Conservation (phyloP, 2,113 vertebrate species). For the Diadophis punctatus region DNA sequence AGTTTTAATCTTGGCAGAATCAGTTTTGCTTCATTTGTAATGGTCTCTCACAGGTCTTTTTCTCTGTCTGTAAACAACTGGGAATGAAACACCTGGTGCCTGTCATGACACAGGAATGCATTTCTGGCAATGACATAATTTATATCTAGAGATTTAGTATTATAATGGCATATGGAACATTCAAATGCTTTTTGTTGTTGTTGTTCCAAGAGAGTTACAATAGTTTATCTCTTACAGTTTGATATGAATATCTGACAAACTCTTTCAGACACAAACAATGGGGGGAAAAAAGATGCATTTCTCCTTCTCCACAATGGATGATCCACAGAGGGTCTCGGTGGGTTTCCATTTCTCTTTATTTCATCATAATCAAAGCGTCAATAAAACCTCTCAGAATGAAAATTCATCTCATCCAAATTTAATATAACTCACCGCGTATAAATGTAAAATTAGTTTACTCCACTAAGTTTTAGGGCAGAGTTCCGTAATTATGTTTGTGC, state of each 20-base stretch:
- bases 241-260: background rate
- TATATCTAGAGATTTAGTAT: conserved; percentile 39
- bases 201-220: conserved; percentile 11
- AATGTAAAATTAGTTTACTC: background rate
- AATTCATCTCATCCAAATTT: background rate
- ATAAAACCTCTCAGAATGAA: background rate
- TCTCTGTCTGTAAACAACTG: conserved; percentile 45
- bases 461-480: background rate
- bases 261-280: background rate
- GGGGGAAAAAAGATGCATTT: background rate
- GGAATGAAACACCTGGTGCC: conserved; percentile 55
- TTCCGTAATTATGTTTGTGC: background rate
- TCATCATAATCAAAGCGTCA: background rate
- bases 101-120: conserved; percentile 50
- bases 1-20: conserved; percentile 51
- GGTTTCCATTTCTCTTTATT: background rate
- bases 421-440: background rate
- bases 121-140: conserved; percentile 33
- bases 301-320: background rate
- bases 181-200: conserved; percentile 11
- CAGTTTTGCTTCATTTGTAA: conserved; percentile 66
- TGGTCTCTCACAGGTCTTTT: conserved; percentile 24
- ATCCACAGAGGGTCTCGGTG: fast-evolving
- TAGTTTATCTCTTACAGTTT: background rate
- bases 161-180: conserved; percentile 26